Conservation (phyloP, 53 echinoderm and acorn worm genomes). For the Temnopleurus reevesii region DNA sequence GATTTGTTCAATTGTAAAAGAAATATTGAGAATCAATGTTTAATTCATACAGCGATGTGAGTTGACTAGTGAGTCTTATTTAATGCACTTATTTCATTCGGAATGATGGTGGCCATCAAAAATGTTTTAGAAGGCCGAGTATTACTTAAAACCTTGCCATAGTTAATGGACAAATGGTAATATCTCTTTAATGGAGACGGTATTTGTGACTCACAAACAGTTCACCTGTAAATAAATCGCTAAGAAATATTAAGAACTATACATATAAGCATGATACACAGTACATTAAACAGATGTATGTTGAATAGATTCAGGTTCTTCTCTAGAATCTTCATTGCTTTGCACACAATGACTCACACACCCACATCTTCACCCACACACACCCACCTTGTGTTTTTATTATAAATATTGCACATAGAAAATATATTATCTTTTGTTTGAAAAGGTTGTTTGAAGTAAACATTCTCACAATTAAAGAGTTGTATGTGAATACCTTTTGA, state of each 20-base stretch:
- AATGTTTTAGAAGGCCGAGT: too few species aligned
- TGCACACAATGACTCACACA: background rate
- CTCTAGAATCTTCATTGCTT: background rate
- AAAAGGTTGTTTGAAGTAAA: too few species aligned
- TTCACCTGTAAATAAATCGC: background rate
- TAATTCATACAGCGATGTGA: background rate
- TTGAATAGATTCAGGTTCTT: background rate
- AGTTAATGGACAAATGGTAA: background rate
- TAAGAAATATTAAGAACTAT: background rate
- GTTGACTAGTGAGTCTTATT: background rate
- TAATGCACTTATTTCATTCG: slow-evolving; percentile 4
- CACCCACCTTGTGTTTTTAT: too few species aligned
- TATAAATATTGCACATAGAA: too few species aligned
- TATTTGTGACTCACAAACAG: background rate
- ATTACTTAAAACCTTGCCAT: background rate
- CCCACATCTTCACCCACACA: background rate
- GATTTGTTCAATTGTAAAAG: background rate
- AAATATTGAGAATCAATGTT: background rate
- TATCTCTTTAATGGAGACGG: background rate
- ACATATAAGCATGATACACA: background rate
- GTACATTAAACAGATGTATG: background rate
- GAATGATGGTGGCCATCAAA: too few species aligned
- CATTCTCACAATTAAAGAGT: too few species aligned
- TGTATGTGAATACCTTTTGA: too few species aligned
- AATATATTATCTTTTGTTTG: too few species aligned